A percentile compares a stretch with the other conserved stretches of the same genome.
phyloP scores from a whole-genome alignment of 2,797 vertebrate genomes.

The Jordanella pulchra region DNA sequence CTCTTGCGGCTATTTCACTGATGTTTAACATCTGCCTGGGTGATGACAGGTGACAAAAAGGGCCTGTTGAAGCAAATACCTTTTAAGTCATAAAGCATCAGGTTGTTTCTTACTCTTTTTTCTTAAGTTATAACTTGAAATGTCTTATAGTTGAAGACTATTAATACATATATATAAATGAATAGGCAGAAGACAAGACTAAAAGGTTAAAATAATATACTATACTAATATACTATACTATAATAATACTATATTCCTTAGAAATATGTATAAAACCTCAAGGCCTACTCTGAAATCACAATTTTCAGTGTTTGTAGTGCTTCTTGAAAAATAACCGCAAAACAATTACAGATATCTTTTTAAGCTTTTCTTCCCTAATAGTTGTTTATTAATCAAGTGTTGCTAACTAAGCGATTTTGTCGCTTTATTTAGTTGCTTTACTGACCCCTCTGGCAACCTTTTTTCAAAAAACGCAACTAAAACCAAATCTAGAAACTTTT shows the following conservation, averaged over 20 bases:
- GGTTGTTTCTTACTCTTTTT: too few species aligned
- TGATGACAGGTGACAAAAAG: constrained; percentile 41
- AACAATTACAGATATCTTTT: neutral
- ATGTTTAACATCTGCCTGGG: constrained; percentile 42
- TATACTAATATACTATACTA: too few species aligned
- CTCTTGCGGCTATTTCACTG: constrained; percentile 23
- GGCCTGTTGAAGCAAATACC: constrained; percentile 8
- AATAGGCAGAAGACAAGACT: neutral
- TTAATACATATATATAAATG: neutral
- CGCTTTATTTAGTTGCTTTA: too few species aligned
- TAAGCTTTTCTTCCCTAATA: neutral
- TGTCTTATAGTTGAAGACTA: neutral
- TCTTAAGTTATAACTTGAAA: neutral
- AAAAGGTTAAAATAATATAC: neutral
- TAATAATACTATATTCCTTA: too few species aligned
- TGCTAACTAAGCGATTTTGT: too few species aligned
- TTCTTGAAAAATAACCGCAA: neutral
- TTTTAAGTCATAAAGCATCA: neutral
- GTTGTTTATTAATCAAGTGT: neutral
- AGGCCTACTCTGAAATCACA: too few species aligned
- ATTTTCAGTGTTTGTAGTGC: too few species aligned
- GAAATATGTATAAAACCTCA: neutral
- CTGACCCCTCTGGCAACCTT: too few species aligned
- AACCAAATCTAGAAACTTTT: too few species aligned
- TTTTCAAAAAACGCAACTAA: too few species aligned